Base-by-base conservation (phyloP, 2,113 vertebrate species). In the Amphilophus citrinellus region DNA sequence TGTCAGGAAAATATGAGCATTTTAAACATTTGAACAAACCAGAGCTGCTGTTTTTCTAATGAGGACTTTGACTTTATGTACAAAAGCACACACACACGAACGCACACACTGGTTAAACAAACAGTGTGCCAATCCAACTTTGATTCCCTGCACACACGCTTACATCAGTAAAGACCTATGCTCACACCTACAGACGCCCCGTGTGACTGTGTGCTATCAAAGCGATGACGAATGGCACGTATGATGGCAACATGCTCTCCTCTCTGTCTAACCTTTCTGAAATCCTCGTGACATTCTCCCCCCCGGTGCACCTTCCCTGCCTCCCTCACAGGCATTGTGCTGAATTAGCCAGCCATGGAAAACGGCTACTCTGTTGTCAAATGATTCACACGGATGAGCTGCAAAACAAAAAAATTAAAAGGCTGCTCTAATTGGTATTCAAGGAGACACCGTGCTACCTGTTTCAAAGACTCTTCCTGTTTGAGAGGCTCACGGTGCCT, bases 251-350 rank as follows among this genome's bases (percentile, higher is more conserved):
- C 77, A 65, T 18, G 24, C 82, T 86, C 76, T 60, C 32, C 75
- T 92, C 79, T 76, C 80, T 61, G 73, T 80, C 71, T 87, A 94
- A 93, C 93, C 90, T 93, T 92, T 94, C 79, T 75, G 79, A 85
- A 89, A 93, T 81, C 77, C 87, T 71, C 6, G 17, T 87, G 86
- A 90, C 85, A 84, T 87, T 86, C 87, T 89, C 82, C 87, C 85
- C 1, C 73, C 44, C 15, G 24, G 24, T 24, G 24, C 84, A 68
- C 62, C 87, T 75, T 30, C 82, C 81, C 86, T 76, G 2, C 84
- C 81, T 84, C 73, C 83, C 84, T 80, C 59, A 8, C 71, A 73
- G 80, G 78, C 84, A 50, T 91, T 87, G 83, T 90, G 87, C 30
- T 2, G 83, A 87, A 87, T 92, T 91, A 87, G 65, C 83, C 76